Percentiles rank a stretch among this genome's conserved stretches.
Conservation (phyloP, 2,888 invertebrate genomes). For the Xestia c-nigrum region DNA sequence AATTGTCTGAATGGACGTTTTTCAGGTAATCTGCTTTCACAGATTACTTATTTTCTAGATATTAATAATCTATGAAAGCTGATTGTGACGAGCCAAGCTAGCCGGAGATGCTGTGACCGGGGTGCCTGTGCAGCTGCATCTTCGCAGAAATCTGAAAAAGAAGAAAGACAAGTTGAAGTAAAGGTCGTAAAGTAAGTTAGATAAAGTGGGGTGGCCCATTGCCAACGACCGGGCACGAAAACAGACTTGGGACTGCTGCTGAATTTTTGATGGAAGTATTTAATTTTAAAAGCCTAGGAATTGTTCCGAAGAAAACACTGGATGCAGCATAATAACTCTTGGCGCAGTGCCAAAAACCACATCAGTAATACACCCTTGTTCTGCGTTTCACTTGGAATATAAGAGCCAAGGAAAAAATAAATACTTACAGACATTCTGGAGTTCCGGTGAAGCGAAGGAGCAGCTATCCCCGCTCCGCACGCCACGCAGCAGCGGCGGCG, state of each 20-base stretch:
- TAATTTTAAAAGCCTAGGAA: no score
- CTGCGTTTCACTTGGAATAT: neutral
- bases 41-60: conserved; percentile 23
- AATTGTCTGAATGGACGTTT: neutral
- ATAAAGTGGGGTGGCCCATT: neutral
- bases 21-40: conserved; percentile 35
- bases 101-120: neutral
- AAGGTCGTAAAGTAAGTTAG: no score
- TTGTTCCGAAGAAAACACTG: neutral
- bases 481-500: conserved; percentile 33
- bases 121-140: neutral
- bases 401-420: neutral
- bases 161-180: neutral
- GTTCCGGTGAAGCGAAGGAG: neutral
- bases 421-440: neutral
- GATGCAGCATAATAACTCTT: neutral
- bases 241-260: no score
- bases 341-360: neutral
- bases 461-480: conserved; percentile 24
- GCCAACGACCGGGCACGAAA: no score
- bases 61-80: conserved; percentile 51
- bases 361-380: neutral
- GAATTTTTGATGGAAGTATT: no score
- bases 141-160: neutral
- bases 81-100: neutral